Conservation (phyloP, 2,113 vertebrate species). For the Neodon shergylaensis region DNA sequence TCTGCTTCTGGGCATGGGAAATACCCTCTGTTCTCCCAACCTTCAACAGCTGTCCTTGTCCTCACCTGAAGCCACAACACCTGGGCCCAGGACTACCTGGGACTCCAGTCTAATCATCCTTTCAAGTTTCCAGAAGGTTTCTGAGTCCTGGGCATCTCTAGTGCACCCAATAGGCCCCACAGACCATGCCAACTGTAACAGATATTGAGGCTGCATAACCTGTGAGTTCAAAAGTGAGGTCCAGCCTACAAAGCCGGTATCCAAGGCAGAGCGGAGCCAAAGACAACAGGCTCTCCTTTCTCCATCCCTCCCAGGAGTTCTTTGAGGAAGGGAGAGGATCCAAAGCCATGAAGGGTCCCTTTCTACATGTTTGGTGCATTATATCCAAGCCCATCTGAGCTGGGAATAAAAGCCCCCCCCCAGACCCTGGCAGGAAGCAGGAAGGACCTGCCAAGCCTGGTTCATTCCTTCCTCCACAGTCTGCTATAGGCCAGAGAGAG, state of each 20-base stretch:
- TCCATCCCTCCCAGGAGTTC: neutral
- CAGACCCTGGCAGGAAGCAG: neutral
- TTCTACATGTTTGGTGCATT: neutral
- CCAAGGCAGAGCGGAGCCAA: neutral
- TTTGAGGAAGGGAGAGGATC: neutral
- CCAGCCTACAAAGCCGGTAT: neutral
- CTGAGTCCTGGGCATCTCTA: neutral
- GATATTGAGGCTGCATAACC: neutral
- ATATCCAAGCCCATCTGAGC: neutral
- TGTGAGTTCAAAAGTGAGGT: neutral
- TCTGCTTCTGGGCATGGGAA: slow-evolving; percentile 69
- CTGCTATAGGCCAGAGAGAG: neutral
- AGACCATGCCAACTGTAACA: too few species aligned
- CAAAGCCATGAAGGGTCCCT: too few species aligned
- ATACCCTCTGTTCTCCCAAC: slow-evolving; percentile 71
- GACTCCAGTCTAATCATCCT: neutral
- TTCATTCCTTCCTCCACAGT: neutral
- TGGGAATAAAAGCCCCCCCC: neutral
- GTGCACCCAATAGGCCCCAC: rapidly evolving
- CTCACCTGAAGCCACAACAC: slow-evolving; percentile 42
- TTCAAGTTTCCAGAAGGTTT: neutral
- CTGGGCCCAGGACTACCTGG: neutral
- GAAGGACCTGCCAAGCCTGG: neutral
- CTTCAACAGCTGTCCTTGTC: slow-evolving; percentile 6
- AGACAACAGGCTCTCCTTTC: neutral